These are phyloP conservation scores for Cnemophilus loriae DNA, from an alignment of 2,113 vertebrate genomes.

Conservation along the genomic window DNA sequence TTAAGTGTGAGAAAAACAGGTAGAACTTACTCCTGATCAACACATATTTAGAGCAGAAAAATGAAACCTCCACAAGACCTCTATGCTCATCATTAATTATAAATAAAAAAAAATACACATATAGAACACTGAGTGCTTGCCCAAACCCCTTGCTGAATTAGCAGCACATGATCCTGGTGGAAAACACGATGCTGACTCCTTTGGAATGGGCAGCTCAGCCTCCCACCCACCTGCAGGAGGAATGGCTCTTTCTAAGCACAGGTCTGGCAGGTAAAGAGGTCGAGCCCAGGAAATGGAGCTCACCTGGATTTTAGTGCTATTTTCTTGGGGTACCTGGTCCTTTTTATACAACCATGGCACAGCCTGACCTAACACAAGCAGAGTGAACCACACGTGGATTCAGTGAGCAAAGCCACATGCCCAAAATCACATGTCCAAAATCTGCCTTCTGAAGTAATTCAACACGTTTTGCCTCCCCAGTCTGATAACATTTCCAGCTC, in stretches of 20 bases:
- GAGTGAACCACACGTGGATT: background rate
- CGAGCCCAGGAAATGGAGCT: fast-evolving
- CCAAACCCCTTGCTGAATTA: background rate
- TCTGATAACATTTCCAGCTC: constrained; percentile 53
- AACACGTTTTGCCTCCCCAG: background rate
- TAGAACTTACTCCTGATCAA: background rate
- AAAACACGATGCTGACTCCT: background rate
- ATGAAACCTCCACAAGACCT: background rate
- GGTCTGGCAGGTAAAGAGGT: background rate
- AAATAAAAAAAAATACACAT: background rate
- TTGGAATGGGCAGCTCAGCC: background rate
- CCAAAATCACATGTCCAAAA: constrained; percentile 1
- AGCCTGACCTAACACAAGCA: background rate
- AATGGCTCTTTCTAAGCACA: background rate
- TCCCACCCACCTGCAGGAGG: background rate
- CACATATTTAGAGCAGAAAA: background rate
- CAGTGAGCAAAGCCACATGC: background rate
- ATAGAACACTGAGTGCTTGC: background rate
- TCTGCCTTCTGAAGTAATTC: constrained; percentile 17
- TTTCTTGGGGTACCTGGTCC: background rate
- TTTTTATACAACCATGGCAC: background rate
- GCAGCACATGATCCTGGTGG: background rate
- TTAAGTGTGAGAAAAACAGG: background rate
- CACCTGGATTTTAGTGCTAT: background rate
- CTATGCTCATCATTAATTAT: background rate